Base-by-base conservation (phyloP, 2,797 vertebrate genomes). In the Morus bassanus region DNA sequence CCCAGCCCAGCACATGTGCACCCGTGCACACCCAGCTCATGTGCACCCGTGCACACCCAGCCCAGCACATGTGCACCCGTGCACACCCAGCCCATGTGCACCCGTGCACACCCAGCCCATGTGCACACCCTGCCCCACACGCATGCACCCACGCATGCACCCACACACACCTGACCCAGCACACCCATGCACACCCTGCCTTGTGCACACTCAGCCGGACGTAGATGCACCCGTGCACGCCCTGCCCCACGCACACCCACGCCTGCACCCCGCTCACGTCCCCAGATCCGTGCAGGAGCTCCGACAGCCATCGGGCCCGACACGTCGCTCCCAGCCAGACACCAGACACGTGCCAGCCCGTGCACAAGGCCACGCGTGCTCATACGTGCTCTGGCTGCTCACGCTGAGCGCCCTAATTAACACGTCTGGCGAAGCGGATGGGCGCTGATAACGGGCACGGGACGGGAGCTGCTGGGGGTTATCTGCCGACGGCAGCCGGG, bases 401-500 rank as follows among this genome's bases (percentile, higher is more conserved):
- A 69, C 51, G 90, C 93, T 56, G 28, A 91, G 87, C 2, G 67
- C 48, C 65, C 91, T 91, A 79, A 96, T 76, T 91, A 95, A 54
- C 87, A 57, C 22, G 89, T 72, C 95, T 96, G 95, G 95, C 74
- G 22, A 50, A 14, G 77, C 75, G 73, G 79, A 64, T 21, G 72
- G 95, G 94, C 63, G 64, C 91, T 91, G 93, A 95, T 91, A 73
- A 92, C 35, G 35, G 87, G 95, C 82, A 39, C 65, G 59, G 61
- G 70, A 41, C 19, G 19, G 67, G 77, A 94, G 92, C 39, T 0
- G 64, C 69, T 5, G 85, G 91, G 64, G 87, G 94, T 95, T 96
- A 96, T 97, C 95, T 92, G 28, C 18, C 18, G 8, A 60, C 8
- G 46, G 76, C 96, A 96, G 95, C 93, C 81, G 5, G 91, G 91